Base-by-base conservation (phyloP, 2,113 vertebrate species). In the Plectropomus leopardus region DNA sequence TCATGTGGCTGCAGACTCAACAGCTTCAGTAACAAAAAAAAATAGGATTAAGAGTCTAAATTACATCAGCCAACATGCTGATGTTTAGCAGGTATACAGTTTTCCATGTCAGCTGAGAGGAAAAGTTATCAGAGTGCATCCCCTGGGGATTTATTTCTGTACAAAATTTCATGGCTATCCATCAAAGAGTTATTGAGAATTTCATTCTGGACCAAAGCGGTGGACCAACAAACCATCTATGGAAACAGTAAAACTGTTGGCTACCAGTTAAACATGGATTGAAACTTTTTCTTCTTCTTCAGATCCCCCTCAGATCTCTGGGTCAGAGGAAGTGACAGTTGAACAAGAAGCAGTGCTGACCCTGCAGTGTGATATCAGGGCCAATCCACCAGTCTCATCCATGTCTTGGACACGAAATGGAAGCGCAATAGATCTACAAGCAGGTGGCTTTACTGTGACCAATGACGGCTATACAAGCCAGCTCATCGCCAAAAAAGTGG, bases 351-450 rank as follows among this genome's bases (percentile, higher is more conserved):
- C 58, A 0, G 28, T 40, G 1, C 54, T 94, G 1, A 44, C 71
- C 50, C 82, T 96, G 73, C 47, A 2, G 21, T 96, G 95, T 53
- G 72, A 93, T 47, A 79, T 89, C 51, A 54, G 6, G 23, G 92
- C 94, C 81, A 89, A 94, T 76, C 95, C 95, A 26, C 65, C 87
- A 3, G 84, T 95, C 23, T 78, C 78, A 3, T 78, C 77, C 0
- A 80, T 95, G 57, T 26, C 21, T 16, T 96, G 95, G 95, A 80
- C 51, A 21, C 80, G 80, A 19, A 84, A 95, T 11, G 89, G 82
- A 26, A 81, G 58, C 8, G 5, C 14, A 4, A 72, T 95, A 54
- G 91, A 95, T 76, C 88, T 95, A 8, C 4, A 55, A 1, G 63
- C 34, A 0, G 82, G 84, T 1, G 68, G 75, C 44, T 90, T 93